Evolutionary conservation across 2,113 vertebrate genomes (phyloP).

Genomic region (Channa maculata): DNA sequence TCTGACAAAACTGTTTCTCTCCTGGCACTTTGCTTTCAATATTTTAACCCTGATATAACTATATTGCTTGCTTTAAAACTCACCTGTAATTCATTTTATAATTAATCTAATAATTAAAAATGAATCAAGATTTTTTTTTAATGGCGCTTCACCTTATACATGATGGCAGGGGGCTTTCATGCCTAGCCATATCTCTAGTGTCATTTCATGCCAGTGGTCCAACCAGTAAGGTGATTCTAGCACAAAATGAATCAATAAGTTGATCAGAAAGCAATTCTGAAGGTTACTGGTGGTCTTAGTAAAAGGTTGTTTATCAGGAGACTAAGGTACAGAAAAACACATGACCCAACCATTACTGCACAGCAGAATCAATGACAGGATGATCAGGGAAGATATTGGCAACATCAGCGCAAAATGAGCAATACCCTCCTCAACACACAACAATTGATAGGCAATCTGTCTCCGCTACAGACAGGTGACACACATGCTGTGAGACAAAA

Average conservation of each 20-base stretch:
- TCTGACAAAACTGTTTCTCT: too few species aligned
- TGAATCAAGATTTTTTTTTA: too few species aligned
- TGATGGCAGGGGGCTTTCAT: not conserved
- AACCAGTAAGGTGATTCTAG: conserved; percentile 41
- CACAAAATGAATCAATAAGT: conserved; percentile 62
- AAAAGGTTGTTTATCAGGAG: conserved; percentile 60
- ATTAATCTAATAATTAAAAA: too few species aligned
- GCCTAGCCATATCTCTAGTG: not conserved
- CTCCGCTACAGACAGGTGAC: conserved; percentile 43
- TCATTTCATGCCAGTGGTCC: conserved; percentile 19
- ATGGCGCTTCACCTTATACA: not conserved
- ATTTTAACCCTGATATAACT: too few species aligned
- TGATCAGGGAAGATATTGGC: conserved; percentile 77
- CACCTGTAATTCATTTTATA: too few species aligned
- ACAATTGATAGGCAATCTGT: conserved; percentile 76
- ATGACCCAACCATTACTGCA: conserved; percentile 61
- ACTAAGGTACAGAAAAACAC: conserved; percentile 49
- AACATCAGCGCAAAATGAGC: conserved; percentile 68
- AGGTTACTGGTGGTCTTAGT: conserved; percentile 56
- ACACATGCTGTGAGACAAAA: conserved; percentile 12
- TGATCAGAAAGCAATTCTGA: conserved; percentile 75
- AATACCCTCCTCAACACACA: conserved; percentile 67
- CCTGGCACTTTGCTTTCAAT: too few species aligned
- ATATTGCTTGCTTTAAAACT: too few species aligned
- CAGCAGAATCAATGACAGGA: conserved; percentile 67